Base-by-base conservation (phyloP, 1,140 invertebrate genomes). In the Leptinotarsa undecemlineata region DNA sequence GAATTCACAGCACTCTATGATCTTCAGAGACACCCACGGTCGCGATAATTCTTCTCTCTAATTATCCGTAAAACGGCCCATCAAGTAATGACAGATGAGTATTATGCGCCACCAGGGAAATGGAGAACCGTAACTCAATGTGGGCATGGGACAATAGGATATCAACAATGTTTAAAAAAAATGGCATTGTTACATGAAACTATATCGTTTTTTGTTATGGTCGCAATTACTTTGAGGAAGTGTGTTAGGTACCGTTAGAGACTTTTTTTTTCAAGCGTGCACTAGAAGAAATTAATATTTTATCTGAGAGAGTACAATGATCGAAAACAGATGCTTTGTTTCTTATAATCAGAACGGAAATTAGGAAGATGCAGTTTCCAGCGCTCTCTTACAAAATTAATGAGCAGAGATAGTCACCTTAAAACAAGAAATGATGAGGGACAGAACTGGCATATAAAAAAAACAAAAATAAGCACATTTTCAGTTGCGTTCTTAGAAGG, bases 21-120 rank as follows among this genome's bases (percentile, higher is more conserved):
- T 57, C 13, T 57, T 57, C 51, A 57, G 51, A 57, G 51, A 57
- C 51, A 57, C 51, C 51, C 51, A 57, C 51, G 5, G n/a, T 19
- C n/a, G 51, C 51, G n/a, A 57, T 57, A 57, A 57, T 57, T 57
- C 51, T n/a, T 57, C 51, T 57, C 51, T 57, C 51, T 57, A 57
- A 57, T 57, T 57, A 57, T 57, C 51, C 51, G 51, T 57, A 6
- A 57, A 57, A 57, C n/a, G 15, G n/a, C n/a, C 51, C 51, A 19
- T 57, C 51, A 57, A 57, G n/a, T 57, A 57, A 57, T 57, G 51
- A n/a, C 51, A 57, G 51, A 57, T 57, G 15, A 5, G 15, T 19
- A 57, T 15, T 19, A 19, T n/a, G 51, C 51, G 51, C 51, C 51
- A 57, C 51, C 51, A 57, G 6, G 51, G 51, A 57, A 57, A 19